A percentile compares a stretch with the other conserved stretches of the same genome.
These are phyloP conservation scores for Heterodera carotae DNA, from an alignment of 1,140 invertebrate genomes.

Conservation along the genomic window DNA sequence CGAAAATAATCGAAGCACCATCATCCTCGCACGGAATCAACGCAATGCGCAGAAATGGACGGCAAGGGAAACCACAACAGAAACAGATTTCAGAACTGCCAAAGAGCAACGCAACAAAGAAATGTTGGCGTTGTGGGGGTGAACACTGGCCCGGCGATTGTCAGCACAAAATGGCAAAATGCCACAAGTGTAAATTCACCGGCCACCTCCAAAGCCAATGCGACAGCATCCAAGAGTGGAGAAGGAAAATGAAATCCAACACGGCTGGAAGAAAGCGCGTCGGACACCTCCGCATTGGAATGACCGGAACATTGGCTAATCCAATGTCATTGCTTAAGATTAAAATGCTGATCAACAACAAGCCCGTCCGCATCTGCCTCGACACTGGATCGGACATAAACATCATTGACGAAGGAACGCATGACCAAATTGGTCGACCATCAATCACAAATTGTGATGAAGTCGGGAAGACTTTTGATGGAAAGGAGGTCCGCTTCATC, in stretches of 20 bases:
- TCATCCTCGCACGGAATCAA: background rate
- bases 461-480: background rate
- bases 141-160: background rate
- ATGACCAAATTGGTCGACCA: background rate
- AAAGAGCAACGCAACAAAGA: background rate
- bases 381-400: background rate
- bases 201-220: background rate
- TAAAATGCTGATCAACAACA: background rate
- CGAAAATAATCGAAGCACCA: background rate
- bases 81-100: background rate
- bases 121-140: slow-evolving; percentile 9
- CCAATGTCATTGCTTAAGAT: background rate
- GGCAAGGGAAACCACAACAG: background rate
- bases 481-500: background rate
- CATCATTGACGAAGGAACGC: background rate
- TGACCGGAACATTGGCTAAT: background rate
- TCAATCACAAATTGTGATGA: background rate
- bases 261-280: background rate
- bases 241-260: background rate
- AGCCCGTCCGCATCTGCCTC: background rate
- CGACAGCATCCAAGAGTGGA: background rate
- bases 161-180: background rate
- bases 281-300: background rate
- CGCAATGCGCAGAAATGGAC: background rate
- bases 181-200: background rate